Evolutionary conservation across 1,140 invertebrate species (phyloP).

Genomic region (Steinernema khuongi): DNA sequence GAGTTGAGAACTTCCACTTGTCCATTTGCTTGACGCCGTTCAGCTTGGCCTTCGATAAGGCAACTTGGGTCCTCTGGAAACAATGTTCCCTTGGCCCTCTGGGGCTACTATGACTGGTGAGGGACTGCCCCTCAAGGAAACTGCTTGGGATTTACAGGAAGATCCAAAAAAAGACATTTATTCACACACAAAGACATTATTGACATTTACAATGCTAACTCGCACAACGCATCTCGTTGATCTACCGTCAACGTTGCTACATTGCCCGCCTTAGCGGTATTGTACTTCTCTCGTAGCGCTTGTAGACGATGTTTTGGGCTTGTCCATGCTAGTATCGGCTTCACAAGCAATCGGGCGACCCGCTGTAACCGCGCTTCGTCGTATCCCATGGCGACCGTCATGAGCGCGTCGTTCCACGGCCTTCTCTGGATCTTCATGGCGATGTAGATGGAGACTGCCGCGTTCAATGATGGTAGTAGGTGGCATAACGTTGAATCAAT

Average conservation of each 20-base stretch:
- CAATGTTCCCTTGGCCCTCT: too few relatives aligned
- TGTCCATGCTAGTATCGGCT: neutral
- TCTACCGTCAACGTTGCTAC: neutral
- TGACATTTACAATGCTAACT: neutral
- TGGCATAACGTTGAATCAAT: conserved; percentile 76
- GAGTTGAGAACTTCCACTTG: too few relatives aligned
- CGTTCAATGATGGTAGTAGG: conserved; percentile 73
- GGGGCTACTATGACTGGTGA: too few relatives aligned
- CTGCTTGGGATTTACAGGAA: too few relatives aligned
- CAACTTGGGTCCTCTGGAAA: too few relatives aligned
- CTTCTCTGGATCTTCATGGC: conserved; percentile 53
- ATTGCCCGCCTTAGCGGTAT: neutral
- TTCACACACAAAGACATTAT: neutral
- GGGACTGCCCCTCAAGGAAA: too few relatives aligned
- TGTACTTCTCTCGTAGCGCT: neutral
- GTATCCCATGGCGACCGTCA: neutral
- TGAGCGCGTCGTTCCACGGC: neutral
- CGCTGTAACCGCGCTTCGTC: neutral
- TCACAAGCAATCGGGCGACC: neutral
- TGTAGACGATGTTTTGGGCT: neutral
- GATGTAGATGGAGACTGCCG: conserved; percentile 71
- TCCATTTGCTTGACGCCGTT: too few relatives aligned
- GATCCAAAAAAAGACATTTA: too few relatives aligned
- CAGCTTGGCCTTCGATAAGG: too few relatives aligned
- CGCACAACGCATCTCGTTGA: neutral